Evolutionary conservation across 2,888 invertebrate genomes (phyloP).

Genomic region (Cephus rjabovi): DNA sequence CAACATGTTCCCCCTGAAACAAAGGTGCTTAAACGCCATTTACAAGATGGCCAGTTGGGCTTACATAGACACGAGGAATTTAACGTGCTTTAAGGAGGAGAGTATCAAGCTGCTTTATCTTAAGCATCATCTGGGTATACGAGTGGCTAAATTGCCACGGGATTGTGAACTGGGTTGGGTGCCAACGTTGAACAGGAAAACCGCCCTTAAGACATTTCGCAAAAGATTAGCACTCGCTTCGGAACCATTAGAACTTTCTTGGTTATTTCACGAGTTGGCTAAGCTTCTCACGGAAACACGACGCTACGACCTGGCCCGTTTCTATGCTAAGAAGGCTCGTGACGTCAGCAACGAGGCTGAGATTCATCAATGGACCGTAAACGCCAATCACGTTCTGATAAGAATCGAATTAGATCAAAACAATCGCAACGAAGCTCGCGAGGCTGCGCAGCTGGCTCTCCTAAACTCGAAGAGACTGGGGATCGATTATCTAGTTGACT

Average conservation of each 20-base stretch:
- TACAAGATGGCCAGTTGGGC: constrained; percentile 64
- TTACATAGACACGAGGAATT: constrained; percentile 65
- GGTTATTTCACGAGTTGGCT: constrained; percentile 68
- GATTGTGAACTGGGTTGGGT: constrained; percentile 55
- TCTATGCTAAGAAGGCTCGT: constrained; percentile 52
- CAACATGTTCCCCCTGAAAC: constrained; percentile 63
- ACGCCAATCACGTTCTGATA: constrained; percentile 64
- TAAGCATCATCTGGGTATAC: constrained; percentile 52
- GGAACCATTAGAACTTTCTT: constrained; percentile 64
- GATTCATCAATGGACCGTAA: constrained; percentile 64
- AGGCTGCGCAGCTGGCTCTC: constrained; percentile 48
- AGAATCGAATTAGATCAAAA: constrained; percentile 65
- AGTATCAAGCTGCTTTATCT: constrained; percentile 35
- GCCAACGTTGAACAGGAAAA: constrained; percentile 30
- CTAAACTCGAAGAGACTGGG: constrained; percentile 56
- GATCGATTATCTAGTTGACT: constrained; percentile 56
- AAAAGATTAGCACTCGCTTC: constrained; percentile 49
- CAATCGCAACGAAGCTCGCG: constrained; percentile 68
- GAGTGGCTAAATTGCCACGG: constrained; percentile 41
- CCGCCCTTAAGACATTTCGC: constrained; percentile 38
- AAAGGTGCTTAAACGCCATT: constrained; percentile 60
- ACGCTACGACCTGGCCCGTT: constrained; percentile 65
- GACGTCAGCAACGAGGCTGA: constrained; percentile 55
- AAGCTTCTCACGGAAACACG: constrained; percentile 62
- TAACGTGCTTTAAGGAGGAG: constrained; percentile 36